Evolutionary conservation across 2,113 vertebrate species (phyloP).

Genomic region (Stictonetta naevosa): DNA sequence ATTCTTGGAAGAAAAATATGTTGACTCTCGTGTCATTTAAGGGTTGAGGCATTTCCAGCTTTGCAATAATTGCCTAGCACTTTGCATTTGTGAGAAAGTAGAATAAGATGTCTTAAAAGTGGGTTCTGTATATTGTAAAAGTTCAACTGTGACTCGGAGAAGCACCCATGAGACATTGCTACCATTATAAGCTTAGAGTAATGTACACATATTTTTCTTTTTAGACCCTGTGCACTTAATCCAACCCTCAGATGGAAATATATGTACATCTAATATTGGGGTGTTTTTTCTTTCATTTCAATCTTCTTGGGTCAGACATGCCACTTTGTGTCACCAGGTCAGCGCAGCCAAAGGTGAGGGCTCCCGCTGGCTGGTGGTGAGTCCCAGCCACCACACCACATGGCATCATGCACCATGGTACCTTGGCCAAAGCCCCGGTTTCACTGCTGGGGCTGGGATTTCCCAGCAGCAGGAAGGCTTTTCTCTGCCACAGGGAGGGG

Average conservation of each 20-base stretch:
- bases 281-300: not conserved
- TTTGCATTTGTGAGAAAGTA: constrained; percentile 57
- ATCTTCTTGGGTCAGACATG: not conserved
- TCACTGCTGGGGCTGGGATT: not conserved
- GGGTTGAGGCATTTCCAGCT: constrained; percentile 31
- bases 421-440: rapidly evolving
- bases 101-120: constrained; percentile 25
- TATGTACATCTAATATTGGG: not conserved
- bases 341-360: not conserved
- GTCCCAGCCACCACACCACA: not conserved
- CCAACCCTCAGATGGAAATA: not conserved
- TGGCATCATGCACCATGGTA: rapidly evolving
- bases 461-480: not conserved
- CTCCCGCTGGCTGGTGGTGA: not conserved
- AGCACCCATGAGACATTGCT: constrained; percentile 42
- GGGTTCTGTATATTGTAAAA: constrained; percentile 61
- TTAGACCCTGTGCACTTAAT: not conserved
- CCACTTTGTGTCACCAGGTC: rapidly evolving
- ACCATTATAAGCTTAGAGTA: constrained; percentile 56
- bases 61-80: constrained; percentile 24
- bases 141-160: not conserved
- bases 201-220: constrained; percentile 51
- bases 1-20: constrained; percentile 12
- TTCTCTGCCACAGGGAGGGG: not conserved
- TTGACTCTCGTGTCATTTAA: not conserved